A percentile compares a stretch with the other conserved stretches of the same genome.
phyloP scores from a whole-genome alignment of 2,113 vertebrate species.

The Podilymbus podiceps region DNA sequence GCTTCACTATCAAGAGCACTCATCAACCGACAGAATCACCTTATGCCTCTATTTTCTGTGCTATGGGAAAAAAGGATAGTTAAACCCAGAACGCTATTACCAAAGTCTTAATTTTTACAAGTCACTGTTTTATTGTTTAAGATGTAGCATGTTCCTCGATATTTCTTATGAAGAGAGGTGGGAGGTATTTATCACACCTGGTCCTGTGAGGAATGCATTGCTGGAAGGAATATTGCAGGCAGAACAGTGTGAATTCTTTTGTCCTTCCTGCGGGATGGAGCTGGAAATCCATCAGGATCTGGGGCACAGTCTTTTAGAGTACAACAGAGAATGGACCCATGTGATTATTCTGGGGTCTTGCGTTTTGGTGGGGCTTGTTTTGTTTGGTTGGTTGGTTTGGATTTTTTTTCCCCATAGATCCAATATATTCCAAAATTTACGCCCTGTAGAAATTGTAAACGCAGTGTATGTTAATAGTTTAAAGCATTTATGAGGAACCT shows the following conservation, averaged over 20 bases:
- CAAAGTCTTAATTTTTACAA: neutral
- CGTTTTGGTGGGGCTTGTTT: neutral
- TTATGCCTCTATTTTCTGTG: neutral
- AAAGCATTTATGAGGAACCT: neutral
- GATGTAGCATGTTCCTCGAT: neutral
- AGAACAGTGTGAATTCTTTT: neutral
- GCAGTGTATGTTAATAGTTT: neutral
- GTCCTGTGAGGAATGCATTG: neutral
- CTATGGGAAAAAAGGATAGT: neutral
- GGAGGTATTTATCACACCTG: neutral
- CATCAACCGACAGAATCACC: accelerated
- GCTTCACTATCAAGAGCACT: neutral
- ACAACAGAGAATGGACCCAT: neutral
- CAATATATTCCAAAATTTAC: neutral
- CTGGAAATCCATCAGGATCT: neutral
- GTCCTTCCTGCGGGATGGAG: neutral
- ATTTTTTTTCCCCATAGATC: neutral
- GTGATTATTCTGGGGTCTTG: accelerated
- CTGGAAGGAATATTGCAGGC: neutral
- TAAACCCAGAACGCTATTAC: neutral
- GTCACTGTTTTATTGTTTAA: neutral
- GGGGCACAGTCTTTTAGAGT: neutral
- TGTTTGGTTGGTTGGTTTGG: too few relatives aligned
- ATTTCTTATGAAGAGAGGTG: neutral
- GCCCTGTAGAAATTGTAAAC: neutral